A percentile compares a stretch with the other conserved stretches of the same genome.
These are phyloP conservation scores for Festucalex cinctus DNA, from an alignment of 2,113 vertebrate genomes.

Conservation along the genomic window DNA sequence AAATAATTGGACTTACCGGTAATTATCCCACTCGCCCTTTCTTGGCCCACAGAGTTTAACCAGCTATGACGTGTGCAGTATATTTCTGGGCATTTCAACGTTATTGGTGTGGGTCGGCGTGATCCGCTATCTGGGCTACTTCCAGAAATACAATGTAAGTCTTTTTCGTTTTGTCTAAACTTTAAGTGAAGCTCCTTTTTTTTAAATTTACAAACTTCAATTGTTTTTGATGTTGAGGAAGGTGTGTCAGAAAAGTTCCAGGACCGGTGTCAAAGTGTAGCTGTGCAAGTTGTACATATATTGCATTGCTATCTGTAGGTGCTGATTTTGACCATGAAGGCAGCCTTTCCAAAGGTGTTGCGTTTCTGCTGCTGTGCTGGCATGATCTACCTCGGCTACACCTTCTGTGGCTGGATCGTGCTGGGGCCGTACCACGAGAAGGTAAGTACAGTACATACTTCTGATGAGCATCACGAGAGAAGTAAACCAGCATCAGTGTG, in stretches of 20 bases:
- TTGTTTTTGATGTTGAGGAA: no score
- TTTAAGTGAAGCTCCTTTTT: no score
- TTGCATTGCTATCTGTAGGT: constrained; percentile 67
- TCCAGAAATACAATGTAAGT: constrained; percentile 95
- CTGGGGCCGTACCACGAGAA: constrained; percentile 94
- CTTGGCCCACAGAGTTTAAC: constrained; percentile 78
- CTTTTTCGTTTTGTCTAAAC: neutral
- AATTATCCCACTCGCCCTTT: neutral
- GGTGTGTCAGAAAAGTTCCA: neutral
- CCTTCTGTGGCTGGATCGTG: constrained; percentile 97
- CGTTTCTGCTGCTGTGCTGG: constrained; percentile 95
- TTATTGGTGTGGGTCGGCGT: constrained; percentile 92
- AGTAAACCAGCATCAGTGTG: neutral
- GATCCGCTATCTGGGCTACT: constrained; percentile 94
- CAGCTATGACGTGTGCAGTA: constrained; percentile 93
- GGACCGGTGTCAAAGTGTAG: neutral
- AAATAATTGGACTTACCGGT: neutral
- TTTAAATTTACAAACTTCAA: no score
- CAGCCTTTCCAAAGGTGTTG: constrained; percentile 88
- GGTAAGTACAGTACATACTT: constrained; percentile 62
- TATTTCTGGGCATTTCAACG: constrained; percentile 92
- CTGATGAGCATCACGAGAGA: neutral
- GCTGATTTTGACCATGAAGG: constrained; percentile 94
- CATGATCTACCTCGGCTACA: constrained; percentile 97
- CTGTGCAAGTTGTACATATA: neutral